Evolutionary conservation across 2,797 vertebrate genomes (phyloP).

Genomic region (Cirrhinus mrigala): DNA sequence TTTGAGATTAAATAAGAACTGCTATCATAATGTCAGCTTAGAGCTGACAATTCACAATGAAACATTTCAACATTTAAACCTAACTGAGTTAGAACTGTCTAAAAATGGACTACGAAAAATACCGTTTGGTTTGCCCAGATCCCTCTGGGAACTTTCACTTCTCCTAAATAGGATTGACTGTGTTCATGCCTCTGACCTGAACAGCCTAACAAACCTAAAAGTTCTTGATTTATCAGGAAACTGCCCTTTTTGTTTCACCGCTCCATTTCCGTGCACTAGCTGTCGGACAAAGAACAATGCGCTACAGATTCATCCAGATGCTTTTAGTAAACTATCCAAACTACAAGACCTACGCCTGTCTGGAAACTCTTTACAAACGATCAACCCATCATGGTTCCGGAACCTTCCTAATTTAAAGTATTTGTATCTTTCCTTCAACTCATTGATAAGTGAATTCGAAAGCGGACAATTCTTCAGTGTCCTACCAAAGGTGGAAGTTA

Average conservation of each 20-base stretch:
- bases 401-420: constrained; percentile 64
- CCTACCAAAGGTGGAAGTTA: constrained; percentile 65
- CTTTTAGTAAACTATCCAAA: constrained; percentile 52
- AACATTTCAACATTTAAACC: constrained; percentile 52
- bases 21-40: constrained; percentile 61
- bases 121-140: constrained; percentile 60
- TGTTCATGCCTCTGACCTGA: constrained; percentile 64
- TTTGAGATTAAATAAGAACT: constrained; percentile 67
- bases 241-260: constrained; percentile 73
- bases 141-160: constrained; percentile 56
- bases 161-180: constrained; percentile 65
- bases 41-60: constrained; percentile 43
- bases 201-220: constrained; percentile 60
- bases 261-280: constrained; percentile 70
- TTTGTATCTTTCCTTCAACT: constrained; percentile 69
- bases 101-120: constrained; percentile 63
- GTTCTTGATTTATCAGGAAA: constrained; percentile 73
- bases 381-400: constrained; percentile 62
- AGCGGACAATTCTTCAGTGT: constrained; percentile 64
- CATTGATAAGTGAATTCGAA: constrained; percentile 59
- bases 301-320: constrained; percentile 54
- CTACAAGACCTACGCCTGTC: constrained; percentile 61
- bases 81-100: constrained; percentile 60
- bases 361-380: constrained; percentile 64
- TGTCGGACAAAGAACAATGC: constrained; percentile 41